Base-by-base conservation (phyloP, 2,113 vertebrate genomes). In the Ginglymostoma cirratum region DNA sequence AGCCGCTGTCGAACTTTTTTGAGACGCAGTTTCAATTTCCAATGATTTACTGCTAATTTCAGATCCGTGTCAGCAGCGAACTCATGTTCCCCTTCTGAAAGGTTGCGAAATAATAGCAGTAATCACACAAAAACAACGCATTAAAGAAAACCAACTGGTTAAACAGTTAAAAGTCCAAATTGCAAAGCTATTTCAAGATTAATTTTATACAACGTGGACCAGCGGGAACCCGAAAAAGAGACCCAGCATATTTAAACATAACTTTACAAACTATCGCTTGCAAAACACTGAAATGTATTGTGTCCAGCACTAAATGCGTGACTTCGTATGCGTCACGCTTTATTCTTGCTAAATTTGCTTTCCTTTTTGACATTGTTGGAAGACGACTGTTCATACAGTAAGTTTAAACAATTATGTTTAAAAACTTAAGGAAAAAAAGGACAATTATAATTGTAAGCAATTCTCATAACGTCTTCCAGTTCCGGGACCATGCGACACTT, bases 61-160 rank as follows among this genome's bases (percentile, higher is more conserved):
- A 52, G 94, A 72, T 52, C 67, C 27, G 94, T 95, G 72, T 72
- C 94, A 95, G 42, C 48, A 90, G 52, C 87, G 87, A 61, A 34
- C 27, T 34, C 27, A 52, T 72, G 42, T 30, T 72, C 67, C 65
- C 52, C 67, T 69, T 69, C 94, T 95, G 94, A 95, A 52, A 72
- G 67, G 94, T 45, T 48, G 94, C 12, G 94, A 95, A 48, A 76
- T 95, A 42, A 95, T 52, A 52, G 92, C 92, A 69, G 66, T 23
- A 45, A 94, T 67, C 42, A 69, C 93, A 48, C 69, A 48, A 66
- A 76, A 69, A 94, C 45, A 94, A 94, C 94, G 15, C 42, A 72
- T 30, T 27, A 95, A 95, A 95, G 69, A 72, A 95, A 95, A 95
- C 66, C 93, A 94, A 95, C 69, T 23, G 69, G 94, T 95, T 95